Percentiles rank a stretch among this genome's conserved stretches.
Evolutionary conservation across 2,113 vertebrate genomes (phyloP).

Genomic region (Sylvietta virens): DNA sequence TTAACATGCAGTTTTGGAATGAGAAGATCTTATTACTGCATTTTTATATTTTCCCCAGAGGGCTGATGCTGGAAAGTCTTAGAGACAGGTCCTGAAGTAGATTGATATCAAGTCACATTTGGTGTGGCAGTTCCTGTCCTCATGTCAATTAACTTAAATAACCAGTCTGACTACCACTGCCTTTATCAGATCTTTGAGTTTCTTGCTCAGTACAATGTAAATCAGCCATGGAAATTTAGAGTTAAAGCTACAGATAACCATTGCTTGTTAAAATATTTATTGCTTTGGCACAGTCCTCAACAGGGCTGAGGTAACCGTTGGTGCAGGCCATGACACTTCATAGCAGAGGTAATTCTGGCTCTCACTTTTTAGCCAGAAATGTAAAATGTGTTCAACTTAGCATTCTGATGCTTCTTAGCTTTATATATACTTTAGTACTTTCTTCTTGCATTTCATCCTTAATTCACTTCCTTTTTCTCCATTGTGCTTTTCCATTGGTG

Average conservation of each 20-base stretch:
- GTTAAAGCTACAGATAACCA: neutral
- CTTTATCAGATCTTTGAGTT: neutral
- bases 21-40: neutral
- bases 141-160: neutral
- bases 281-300: neutral
- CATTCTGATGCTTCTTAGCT: neutral
- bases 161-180: neutral
- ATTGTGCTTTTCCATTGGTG: neutral
- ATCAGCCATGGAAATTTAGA: neutral
- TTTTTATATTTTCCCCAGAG: neutral
- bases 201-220: neutral
- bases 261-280: neutral
- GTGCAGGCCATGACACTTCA: neutral
- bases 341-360: neutral
- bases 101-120: neutral
- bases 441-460: neutral
- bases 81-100: neutral
- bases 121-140: neutral
- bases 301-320: neutral
- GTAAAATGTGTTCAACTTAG: neutral
- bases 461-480: neutral
- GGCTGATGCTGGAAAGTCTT: neutral
- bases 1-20: neutral
- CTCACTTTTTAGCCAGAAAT: neutral
- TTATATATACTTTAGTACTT: neutral